Percentiles rank a stretch among this genome's conserved stretches.
phyloP scores from a whole-genome alignment of 2,113 vertebrate species.

The Hemiprocne comata region DNA sequence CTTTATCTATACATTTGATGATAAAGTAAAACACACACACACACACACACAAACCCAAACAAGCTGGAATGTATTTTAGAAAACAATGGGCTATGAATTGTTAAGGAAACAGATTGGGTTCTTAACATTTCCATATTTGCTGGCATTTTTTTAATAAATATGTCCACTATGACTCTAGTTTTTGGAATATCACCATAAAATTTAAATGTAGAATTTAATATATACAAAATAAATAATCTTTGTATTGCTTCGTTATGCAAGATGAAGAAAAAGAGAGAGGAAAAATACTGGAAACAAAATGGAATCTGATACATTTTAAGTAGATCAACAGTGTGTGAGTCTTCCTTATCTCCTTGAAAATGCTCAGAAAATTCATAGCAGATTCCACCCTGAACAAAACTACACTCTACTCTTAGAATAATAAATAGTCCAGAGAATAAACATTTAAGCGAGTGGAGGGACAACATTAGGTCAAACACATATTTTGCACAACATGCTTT shows the following conservation, averaged over 20 bases:
- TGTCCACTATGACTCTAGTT: neutral
- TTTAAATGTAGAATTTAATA: constrained; percentile 29
- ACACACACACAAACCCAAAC: neutral
- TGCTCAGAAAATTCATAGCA: neutral
- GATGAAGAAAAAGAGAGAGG: neutral
- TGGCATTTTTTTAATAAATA: constrained; percentile 10
- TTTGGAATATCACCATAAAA: neutral
- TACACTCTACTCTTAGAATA: neutral
- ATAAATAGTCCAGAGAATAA: neutral
- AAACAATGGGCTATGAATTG: neutral
- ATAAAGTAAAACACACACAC: neutral
- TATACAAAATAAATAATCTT: neutral
- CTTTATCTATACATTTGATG: neutral
- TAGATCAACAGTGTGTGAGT: neutral
- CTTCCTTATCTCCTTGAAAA: neutral
- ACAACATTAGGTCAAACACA: neutral
- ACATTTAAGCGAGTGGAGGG: neutral
- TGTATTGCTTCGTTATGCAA: neutral
- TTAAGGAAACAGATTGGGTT: neutral
- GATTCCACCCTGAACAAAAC: neutral
- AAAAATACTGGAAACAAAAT: neutral
- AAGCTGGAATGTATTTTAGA: neutral
- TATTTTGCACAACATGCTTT: neutral
- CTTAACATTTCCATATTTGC: neutral
- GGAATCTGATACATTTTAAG: neutral